Base-by-base conservation (phyloP, 2,888 invertebrate genomes). In the Aleiodes leptofemur region DNA sequence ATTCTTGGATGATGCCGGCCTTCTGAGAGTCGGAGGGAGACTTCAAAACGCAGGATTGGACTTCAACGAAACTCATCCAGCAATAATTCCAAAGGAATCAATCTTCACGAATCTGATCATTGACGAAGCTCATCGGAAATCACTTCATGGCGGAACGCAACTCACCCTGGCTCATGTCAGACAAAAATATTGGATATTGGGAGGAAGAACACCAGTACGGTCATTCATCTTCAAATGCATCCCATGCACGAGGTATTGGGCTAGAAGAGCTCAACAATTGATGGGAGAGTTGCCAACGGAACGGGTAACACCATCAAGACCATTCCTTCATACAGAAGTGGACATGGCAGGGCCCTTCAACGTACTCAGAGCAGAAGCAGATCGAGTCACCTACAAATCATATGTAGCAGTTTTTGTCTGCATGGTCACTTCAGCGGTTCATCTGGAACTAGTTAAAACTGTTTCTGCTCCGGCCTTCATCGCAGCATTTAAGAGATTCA, bases 71-170 rank as follows among this genome's bases (percentile, higher is more conserved):
- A 71, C 43, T 31, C 50, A 56, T 3, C n/a, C 23, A 14, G 11
- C 61, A 6, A 74, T 74, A 0, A 8, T 74, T 8, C 69, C 74
- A 48, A 23, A 51, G 8, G 14, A 48, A 3, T 57, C 71, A 13
- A 31, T 0, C 0, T 29, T 75, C 8, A 23, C 55, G 7, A 14
- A 11, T 6, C n/a, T 69, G 6, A 11, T 64, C 11, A 53, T 64
- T 23, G 16, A 34, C 23, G 13, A 38, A 3, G 48, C 66, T 9
- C 76, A 76, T 16, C 31, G 43, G 3, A 11, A 34, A 0, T 72
- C 72, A 2, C 23, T 71, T 0, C 76, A 73, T 9, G 78, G 76
- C 4, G 77, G 77, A 1, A 75, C 64, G 0, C 76, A 77, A 8
- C 53, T 75, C 13, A 77, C 69, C 0, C 13, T 74, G 8, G 53